A percentile compares a stretch with the other conserved stretches of the same genome.
Evolutionary conservation across 2,888 invertebrate species (phyloP).

Genomic region (Epinotia brunnichana): DNA sequence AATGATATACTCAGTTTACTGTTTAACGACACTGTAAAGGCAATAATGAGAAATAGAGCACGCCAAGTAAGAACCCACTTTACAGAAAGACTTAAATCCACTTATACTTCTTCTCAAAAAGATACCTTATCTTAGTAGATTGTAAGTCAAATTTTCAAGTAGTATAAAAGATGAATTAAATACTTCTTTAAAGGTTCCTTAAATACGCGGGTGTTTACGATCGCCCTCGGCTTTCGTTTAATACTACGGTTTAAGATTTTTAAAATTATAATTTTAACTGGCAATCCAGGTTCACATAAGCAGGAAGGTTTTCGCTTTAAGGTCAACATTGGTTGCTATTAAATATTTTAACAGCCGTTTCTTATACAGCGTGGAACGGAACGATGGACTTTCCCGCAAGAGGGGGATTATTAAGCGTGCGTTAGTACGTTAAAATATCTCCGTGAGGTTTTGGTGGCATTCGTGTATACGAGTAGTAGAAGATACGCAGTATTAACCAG

Average conservation of each 20-base stretch:
- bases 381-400: no score
- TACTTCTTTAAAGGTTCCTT: background rate
- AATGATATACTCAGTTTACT: conserved; percentile 50
- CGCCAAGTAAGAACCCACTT: conserved; percentile 39
- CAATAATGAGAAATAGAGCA: conserved; percentile 55
- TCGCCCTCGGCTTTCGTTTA: conserved; percentile 46
- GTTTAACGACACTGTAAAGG: conserved; percentile 55
- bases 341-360: no score
- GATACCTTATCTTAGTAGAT: background rate
- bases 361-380: no score
- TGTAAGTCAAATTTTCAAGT: background rate
- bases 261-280: conserved; percentile 21
- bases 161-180: conserved; percentile 4
- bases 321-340: background rate
- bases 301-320: background rate
- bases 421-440: no score
- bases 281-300: background rate
- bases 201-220: conserved; percentile 44
- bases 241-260: conserved; percentile 48
- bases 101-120: background rate
- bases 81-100: background rate
- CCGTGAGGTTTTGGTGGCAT: no score
- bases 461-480: no score
- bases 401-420: no score
- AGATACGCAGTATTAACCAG: no score